Conservation (phyloP, 2,888 invertebrate species). For the Andrena dorsata region DNA sequence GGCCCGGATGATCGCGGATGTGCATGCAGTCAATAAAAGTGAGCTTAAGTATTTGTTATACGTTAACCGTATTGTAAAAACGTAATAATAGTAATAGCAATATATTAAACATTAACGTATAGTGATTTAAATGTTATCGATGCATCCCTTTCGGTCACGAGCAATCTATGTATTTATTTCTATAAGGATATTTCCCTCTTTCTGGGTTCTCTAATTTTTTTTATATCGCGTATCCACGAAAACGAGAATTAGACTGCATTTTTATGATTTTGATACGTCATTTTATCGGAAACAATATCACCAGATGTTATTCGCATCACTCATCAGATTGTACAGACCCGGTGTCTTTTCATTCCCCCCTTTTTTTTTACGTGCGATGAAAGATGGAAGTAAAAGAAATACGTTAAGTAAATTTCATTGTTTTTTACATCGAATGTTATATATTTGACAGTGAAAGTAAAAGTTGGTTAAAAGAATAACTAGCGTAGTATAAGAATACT, state of each 20-base stretch:
- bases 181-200: neutral
- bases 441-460: conserved; percentile 76
- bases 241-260: neutral
- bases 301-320: neutral
- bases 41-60: conserved; percentile 44
- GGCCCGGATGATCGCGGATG: conserved; percentile 5
- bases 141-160: conserved; percentile 15
- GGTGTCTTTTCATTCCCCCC: neutral
- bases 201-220: neutral
- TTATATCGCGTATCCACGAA: neutral
- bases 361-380: neutral
- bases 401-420: conserved; percentile 4
- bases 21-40: conserved; percentile 38
- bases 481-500: conserved; percentile 36
- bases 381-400: conserved; percentile 9
- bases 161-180: conserved; percentile 17
- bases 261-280: too few species aligned
- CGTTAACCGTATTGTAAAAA: conserved; percentile 38
- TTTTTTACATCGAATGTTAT: conserved; percentile 85
- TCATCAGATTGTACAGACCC: neutral
- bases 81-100: conserved; percentile 41
- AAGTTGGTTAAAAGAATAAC: conserved; percentile 32
- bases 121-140: neutral
- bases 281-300: neutral
- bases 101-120: conserved; percentile 24